These are phyloP conservation scores for Choloepus didactylus DNA, from an alignment of 2,797 vertebrate species.

Conservation along the genomic window DNA sequence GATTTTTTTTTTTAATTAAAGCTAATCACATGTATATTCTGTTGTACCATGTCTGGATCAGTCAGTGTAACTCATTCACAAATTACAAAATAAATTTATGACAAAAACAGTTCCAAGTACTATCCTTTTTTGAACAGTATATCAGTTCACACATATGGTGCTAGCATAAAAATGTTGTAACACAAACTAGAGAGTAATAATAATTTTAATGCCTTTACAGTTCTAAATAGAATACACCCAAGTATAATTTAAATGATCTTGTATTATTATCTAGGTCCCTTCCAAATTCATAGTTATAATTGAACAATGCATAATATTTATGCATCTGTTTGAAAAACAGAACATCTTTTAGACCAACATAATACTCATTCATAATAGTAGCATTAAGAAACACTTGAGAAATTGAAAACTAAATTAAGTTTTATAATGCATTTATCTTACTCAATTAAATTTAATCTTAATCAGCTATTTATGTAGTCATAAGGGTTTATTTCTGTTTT, in stretches of 20 bases:
- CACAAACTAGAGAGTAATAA: neutral
- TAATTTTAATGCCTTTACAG: neutral
- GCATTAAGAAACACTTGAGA: neutral
- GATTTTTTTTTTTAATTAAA: neutral
- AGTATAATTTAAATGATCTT: neutral
- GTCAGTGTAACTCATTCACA: neutral
- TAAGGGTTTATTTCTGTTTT: neutral
- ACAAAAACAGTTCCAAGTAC: neutral
- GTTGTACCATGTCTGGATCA: neutral
- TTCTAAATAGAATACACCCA: neutral
- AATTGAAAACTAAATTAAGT: neutral
- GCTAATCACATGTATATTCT: neutral
- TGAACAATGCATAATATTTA: neutral
- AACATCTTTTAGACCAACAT: neutral
- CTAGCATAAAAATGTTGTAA: neutral
- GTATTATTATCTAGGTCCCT: neutral
- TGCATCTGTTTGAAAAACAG: neutral
- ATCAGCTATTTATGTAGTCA: neutral
- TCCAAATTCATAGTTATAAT: slow-evolving; percentile 14
- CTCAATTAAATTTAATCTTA: neutral
- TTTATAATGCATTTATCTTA: neutral
- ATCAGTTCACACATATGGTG: neutral
- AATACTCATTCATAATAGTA: neutral
- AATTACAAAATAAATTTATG: neutral
- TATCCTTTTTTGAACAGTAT: neutral